phyloP scores from a whole-genome alignment of 2,113 vertebrate species.

The Oreochromis spilurus region DNA sequence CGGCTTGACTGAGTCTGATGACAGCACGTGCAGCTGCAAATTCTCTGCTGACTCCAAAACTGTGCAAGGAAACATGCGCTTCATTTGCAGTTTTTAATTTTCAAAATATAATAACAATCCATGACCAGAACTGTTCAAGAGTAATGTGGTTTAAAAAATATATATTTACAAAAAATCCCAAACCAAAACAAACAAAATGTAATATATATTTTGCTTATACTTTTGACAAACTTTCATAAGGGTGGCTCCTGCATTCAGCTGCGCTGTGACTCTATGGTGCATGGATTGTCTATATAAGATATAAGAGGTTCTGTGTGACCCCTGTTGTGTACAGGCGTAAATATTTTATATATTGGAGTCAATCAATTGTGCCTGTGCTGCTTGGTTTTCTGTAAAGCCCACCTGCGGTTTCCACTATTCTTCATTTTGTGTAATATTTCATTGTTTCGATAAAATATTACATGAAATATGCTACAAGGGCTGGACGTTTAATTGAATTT shows the following conservation, averaged over 20 bases:
- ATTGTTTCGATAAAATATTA: neutral
- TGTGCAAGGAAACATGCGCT: neutral
- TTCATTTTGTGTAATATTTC: neutral
- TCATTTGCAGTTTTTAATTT: neutral
- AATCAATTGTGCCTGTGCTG: constrained; percentile 30
- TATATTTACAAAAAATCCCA: neutral
- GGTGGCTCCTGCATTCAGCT: neutral
- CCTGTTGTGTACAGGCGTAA: neutral
- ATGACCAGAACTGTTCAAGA: neutral
- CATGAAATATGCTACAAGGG: neutral
- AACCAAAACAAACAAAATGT: neutral
- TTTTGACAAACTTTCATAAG: neutral
- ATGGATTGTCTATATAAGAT: constrained; percentile 38
- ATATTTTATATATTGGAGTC: constrained; percentile 50
- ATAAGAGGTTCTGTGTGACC: constrained; percentile 21
- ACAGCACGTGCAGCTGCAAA: neutral
- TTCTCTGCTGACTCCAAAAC: neutral
- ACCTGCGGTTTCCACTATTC: neutral
- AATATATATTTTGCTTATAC: neutral
- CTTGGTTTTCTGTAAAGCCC: neutral
- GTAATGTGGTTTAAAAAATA: neutral
- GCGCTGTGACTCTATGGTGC: neutral
- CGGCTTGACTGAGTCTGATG: neutral
- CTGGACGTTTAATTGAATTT: neutral
- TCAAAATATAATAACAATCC: neutral